Base-by-base conservation (phyloP, 1,140 invertebrate species). In the Drosophila micromelanica region DNA sequence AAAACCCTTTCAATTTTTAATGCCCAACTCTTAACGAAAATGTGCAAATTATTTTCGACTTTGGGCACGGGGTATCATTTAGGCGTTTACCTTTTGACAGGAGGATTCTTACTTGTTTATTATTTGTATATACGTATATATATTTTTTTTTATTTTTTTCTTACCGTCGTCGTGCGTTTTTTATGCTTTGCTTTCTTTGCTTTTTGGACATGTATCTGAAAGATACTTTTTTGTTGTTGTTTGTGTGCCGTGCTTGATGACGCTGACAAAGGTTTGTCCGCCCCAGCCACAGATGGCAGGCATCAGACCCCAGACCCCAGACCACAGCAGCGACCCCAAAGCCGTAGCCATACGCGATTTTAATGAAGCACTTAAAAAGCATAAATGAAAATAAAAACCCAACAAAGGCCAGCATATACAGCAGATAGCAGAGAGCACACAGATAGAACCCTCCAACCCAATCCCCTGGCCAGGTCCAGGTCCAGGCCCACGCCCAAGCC, bases 291-390 rank as follows among this genome's bases (percentile, higher is more conserved):
- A 52, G 46, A 42, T 37, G 45, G 52, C 30, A 43, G 20, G 17
- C 32, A 42, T 38, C 46, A 17, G 46, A 13, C 30, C 56, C 49
- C 49, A 60, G n/a, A n/a, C n/a, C n/a, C n/a, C 46, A 17, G 46
- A 13, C 30, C 56, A 42, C 49, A 60, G 49, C 57, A 56, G 49
- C 56, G 64, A 69, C 49, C 42, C 70, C 64, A 48, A 46, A 46
- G 45, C 68, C 73, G 67, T 64, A 46, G 74, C 71, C 84, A 75
- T 89, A 89, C 82, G 84, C 84, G 84, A 80, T 89, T 87, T 87
- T 87, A 89, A 89, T 87, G 84, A 87, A 87, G 84, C 84, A 84
- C 84, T 87, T 87, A 89, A 89, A 87, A 87, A 89, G 79, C 84
- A 87, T 84, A 87, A 87, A 87, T 84, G 76, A 87, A 87, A 87